These are phyloP conservation scores for Ciconia boyciana DNA, from an alignment of 2,113 vertebrate species.

Conservation along the genomic window DNA sequence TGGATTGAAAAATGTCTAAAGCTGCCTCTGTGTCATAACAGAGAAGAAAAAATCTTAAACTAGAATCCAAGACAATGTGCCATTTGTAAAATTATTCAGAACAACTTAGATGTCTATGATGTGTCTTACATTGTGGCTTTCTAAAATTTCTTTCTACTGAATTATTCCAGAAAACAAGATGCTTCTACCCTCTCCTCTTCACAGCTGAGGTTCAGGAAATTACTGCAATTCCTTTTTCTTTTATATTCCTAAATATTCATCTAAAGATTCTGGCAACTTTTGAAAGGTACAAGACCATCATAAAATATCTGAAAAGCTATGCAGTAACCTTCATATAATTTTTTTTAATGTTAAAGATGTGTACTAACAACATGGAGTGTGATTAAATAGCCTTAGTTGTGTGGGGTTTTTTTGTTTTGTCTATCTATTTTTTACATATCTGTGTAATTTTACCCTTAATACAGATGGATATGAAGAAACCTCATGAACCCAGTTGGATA, in stretches of 20 bases:
- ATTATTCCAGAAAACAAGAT: not conserved
- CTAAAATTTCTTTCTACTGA: not conserved
- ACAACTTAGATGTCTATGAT: not conserved
- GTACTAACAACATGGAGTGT: not conserved
- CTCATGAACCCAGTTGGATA: not conserved
- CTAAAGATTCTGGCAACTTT: not conserved
- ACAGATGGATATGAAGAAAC: not conserved
- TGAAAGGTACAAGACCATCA: not conserved
- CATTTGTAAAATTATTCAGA: not conserved
- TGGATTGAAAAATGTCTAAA: not conserved
- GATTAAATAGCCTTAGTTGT: not conserved
- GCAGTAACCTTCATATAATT: not conserved
- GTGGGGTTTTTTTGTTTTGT: not conserved
- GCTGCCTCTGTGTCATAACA: not conserved
- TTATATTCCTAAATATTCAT: not conserved
- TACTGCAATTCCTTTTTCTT: not conserved
- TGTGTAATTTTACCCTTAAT: not conserved
- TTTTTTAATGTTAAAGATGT: not conserved
- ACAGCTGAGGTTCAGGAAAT: not conserved
- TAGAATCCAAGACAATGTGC: not conserved
- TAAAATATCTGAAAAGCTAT: not conserved
- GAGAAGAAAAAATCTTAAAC: not conserved
- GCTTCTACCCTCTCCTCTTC: not conserved
- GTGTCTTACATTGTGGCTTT: not conserved
- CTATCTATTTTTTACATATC: not conserved